Conservation (phyloP, 2,888 invertebrate genomes). For the Gari tellinella region DNA sequence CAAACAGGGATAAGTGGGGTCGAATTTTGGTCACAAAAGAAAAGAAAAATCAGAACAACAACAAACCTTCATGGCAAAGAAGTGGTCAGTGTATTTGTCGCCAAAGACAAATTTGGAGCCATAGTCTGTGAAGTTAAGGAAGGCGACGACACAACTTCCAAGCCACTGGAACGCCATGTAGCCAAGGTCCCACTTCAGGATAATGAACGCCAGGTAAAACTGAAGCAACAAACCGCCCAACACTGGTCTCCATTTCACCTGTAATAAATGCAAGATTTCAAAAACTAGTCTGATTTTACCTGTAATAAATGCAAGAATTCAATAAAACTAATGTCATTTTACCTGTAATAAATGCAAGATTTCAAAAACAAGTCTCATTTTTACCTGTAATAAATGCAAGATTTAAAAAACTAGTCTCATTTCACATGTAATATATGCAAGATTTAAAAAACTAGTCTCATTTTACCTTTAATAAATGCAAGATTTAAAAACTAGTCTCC, state of each 20-base stretch:
- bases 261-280: not conserved
- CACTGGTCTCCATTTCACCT: conserved; percentile 12
- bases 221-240: conserved; percentile 88
- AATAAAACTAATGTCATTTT: too few relatives aligned
- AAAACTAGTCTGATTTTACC: too few relatives aligned
- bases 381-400: conserved; percentile 7
- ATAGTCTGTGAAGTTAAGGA: conserved; percentile 91
- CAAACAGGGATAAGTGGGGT: too few relatives aligned
- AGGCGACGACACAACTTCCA: conserved; percentile 89
- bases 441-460: too few relatives aligned
- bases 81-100: conserved; percentile 84
- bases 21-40: too few relatives aligned
- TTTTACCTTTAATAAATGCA: too few relatives aligned
- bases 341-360: too few relatives aligned
- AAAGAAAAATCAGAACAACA: too few relatives aligned
- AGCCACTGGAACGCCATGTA: conserved; percentile 89
- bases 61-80: conserved; percentile 93
- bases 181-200: conserved; percentile 93
- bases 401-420: too few relatives aligned
- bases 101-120: conserved; percentile 96
- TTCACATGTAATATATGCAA: too few relatives aligned
- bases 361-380: conserved; percentile 4
- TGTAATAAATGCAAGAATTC: too few relatives aligned
- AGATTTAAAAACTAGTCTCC: conserved; percentile 11
- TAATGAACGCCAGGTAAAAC: conserved; percentile 92